A percentile compares a stretch with the other conserved stretches of the same genome.
phyloP scores from a whole-genome alignment of 2,113 vertebrate genomes.

The Fulica atra region DNA sequence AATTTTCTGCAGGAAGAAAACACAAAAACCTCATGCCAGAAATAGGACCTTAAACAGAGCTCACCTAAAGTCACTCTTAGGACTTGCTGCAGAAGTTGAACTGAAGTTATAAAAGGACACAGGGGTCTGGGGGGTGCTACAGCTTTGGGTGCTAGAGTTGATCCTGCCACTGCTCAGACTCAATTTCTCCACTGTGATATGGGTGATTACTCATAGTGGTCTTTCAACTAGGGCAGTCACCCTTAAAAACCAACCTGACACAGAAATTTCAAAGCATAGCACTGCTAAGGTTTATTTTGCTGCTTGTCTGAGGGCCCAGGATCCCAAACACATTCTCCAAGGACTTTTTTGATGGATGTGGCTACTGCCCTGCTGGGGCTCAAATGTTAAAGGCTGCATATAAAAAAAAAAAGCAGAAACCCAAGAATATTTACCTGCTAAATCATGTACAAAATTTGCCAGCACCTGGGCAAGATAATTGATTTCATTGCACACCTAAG shows the following conservation, averaged over 20 bases:
- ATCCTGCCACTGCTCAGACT: background rate
- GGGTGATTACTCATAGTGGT: too few relatives aligned
- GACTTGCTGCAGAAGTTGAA: background rate
- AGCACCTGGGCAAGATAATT: constrained; percentile 80
- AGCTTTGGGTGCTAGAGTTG: background rate
- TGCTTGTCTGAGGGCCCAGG: constrained; percentile 45
- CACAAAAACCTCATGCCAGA: background rate
- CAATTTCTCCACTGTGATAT: background rate
- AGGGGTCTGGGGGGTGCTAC: background rate
- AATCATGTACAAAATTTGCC: constrained; percentile 81
- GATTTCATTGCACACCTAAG: constrained; percentile 90
- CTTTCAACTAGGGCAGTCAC: background rate
- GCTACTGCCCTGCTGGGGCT: background rate
- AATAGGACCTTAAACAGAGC: background rate
- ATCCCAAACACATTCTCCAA: constrained; percentile 65
- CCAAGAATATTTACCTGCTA: constrained; percentile 74
- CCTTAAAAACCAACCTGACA: background rate
- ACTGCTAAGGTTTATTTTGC: background rate
- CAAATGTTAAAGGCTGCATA: background rate
- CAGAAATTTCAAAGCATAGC: background rate
- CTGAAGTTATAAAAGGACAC: background rate
- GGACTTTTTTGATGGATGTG: background rate
- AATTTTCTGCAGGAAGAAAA: constrained; percentile 72
- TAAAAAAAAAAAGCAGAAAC: background rate
- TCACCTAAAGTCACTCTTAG: fast-evolving